Conservation (phyloP, 2,888 invertebrate species). For the Colostygia pectinataria region DNA sequence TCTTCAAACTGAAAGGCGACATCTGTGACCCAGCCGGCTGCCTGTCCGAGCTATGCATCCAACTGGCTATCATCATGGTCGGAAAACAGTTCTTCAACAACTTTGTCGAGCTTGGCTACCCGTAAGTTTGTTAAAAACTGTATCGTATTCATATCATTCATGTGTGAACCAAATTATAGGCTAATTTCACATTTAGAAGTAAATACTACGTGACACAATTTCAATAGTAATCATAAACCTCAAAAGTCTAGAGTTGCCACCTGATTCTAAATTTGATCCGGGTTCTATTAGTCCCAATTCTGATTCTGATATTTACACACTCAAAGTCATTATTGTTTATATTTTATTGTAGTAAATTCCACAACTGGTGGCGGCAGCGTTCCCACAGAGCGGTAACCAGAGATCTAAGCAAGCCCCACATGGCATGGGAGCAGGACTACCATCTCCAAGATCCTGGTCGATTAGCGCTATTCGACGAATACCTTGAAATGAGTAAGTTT, state of each 20-base stretch:
- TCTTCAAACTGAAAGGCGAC: constrained; percentile 91
- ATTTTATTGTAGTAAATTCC: constrained; percentile 86
- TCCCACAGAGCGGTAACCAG: constrained; percentile 89
- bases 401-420: constrained; percentile 87
- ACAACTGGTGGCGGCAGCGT: constrained; percentile 95
- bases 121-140: constrained; percentile 81
- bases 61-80: constrained; percentile 96
- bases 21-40: constrained; percentile 97
- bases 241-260: too few relatives aligned
- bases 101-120: constrained; percentile 94
- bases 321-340: too few relatives aligned
- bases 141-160: too few relatives aligned
- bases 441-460: constrained; percentile 94
- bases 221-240: too few relatives aligned
- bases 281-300: too few relatives aligned
- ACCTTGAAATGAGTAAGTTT: constrained; percentile 97
- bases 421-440: constrained; percentile 97
- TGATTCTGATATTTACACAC: too few relatives aligned
- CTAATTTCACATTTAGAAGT: too few relatives aligned
- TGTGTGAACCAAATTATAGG: too few relatives aligned
- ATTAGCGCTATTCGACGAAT: constrained; percentile 96
- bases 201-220: too few relatives aligned
- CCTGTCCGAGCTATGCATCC: constrained; percentile 94
- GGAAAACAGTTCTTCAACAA: constrained; percentile 98
- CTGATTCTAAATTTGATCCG: too few relatives aligned